phyloP scores from a whole-genome alignment of 2,113 vertebrate species.

The Laticauda colubrina region DNA sequence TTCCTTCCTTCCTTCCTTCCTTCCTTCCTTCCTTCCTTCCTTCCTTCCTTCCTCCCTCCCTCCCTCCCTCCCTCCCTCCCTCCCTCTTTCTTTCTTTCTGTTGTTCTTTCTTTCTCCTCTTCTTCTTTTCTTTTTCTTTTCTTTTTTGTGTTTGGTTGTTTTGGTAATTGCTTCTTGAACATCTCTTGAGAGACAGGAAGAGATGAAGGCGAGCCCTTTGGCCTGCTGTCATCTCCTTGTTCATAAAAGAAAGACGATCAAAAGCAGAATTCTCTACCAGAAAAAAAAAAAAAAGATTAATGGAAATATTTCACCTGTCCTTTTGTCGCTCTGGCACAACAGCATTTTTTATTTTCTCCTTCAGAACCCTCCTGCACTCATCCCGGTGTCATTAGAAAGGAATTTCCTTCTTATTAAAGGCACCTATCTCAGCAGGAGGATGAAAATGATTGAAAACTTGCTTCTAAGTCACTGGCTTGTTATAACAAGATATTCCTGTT shows the following conservation, averaged over 20 bases:
- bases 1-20: too few relatives aligned
- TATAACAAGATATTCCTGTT: constrained; percentile 30
- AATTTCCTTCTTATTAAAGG: constrained; percentile 43
- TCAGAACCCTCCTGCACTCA: constrained; percentile 31
- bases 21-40: accelerated
- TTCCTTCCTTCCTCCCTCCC: too few relatives aligned
- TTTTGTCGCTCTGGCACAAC: constrained; percentile 19
- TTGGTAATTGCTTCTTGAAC: constrained; percentile 20
- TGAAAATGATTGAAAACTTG: constrained; percentile 57
- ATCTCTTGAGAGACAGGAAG: constrained; percentile 11
- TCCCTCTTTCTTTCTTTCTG: background rate
- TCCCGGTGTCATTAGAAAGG: constrained; percentile 44
- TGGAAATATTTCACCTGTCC: constrained; percentile 15
- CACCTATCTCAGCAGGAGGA: constrained; percentile 57
- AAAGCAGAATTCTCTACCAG: constrained; percentile 36
- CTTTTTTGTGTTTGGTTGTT: background rate
- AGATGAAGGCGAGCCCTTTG: constrained; percentile 27
- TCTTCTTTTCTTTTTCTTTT: too few relatives aligned
- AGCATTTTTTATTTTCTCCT: background rate
- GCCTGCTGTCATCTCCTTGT: background rate
- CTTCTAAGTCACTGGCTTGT: constrained; percentile 53
- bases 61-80: too few relatives aligned
- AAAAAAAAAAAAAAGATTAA: constrained; percentile 33
- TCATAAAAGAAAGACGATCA: constrained; percentile 24
- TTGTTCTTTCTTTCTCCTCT: background rate